These are phyloP conservation scores for Hycleus cichorii DNA, from an alignment of 1,140 invertebrate species.

Conservation along the genomic window DNA sequence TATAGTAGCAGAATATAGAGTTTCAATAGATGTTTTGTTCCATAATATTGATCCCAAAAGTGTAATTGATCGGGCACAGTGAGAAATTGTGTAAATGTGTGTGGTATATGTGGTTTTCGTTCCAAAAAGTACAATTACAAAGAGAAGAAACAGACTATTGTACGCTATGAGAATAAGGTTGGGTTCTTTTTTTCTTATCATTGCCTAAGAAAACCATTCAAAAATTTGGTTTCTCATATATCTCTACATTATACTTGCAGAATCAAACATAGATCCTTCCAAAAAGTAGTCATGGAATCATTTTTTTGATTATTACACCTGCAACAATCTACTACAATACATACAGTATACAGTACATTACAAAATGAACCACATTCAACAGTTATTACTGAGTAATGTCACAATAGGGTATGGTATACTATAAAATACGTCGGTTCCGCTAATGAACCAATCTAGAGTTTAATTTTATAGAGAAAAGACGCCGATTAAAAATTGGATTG, in stretches of 20 bases:
- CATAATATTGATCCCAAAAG: conserved; percentile 10
- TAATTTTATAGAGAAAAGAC: conserved; percentile 1
- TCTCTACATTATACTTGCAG: conserved; percentile 2
- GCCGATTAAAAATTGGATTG: background rate
- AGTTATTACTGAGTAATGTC: conserved; percentile 31
- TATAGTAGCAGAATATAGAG: background rate
- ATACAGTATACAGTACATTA: conserved; percentile 34
- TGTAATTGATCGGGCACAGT: background rate
- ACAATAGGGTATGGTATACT: conserved; percentile 26
- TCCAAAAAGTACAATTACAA: background rate
- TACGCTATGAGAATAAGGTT: background rate
- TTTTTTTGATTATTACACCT: conserved; percentile 12
- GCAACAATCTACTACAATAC: conserved; percentile 28
- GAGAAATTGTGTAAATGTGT: conserved; percentile 1
- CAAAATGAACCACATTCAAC: conserved; percentile 35
- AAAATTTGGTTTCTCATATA: background rate
- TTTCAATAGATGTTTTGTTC: background rate
- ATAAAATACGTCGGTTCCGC: conserved; percentile 8
- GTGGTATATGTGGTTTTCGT: background rate
- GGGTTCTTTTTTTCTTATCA: no score
- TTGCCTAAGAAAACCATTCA: no score
- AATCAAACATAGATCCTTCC: conserved; percentile 9
- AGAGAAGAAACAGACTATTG: conserved; percentile 14
- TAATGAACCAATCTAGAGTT: background rate
- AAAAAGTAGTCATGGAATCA: conserved; percentile 8